Evolutionary conservation across 2,113 vertebrate species (phyloP), one percentile per base, ranked within the genome.

Genomic region (Laterallus jamaicensis): DNA sequence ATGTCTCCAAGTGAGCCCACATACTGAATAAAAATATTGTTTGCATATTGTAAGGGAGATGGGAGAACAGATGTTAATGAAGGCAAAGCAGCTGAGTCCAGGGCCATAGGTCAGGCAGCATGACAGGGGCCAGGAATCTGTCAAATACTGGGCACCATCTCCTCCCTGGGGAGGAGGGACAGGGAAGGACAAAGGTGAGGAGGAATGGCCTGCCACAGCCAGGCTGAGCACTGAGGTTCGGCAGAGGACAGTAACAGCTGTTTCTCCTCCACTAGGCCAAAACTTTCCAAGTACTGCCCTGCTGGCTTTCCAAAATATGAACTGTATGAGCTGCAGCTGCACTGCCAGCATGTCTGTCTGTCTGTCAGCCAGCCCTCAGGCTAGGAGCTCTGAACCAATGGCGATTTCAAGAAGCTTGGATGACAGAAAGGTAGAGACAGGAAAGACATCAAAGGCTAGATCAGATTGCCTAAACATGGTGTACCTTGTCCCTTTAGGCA

Each of bases 301-400:
- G 68, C 44, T 86, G 60, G 63, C 31, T 87, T 64, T 35, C 26
- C 32, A 54, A 29, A 70, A 29, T 42, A 56, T 7, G 4, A 74
- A 54, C 22, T 10, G 19, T 9, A 26, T 0, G 17, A 58, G 40
- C 40, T 1, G 0, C 55, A 58, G 32, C 44, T 74, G 69, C 15
- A 22, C 24, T 66, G 28, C 40, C 1, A 7, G 37, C n/a, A 35
- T 2, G 0, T 55, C 60, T 28, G 39, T 12, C 56, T 59, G 28
- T 54, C 52, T 54, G 29, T 32, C 54, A 47, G 54, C 16, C 55
- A 81, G 0, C 4, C 20, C 15, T 20, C 22, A 17, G n/a, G 25
- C 47, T 35, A 47, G 50, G 29, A 54, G 40, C 52, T 62, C 10
- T 14, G 56, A 78, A 82, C 37, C 2, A 1, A 42, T 29, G 32